Evolutionary conservation across 2,888 invertebrate genomes (phyloP), one percentile per base, ranked within the genome.

Genomic region (Baronia brevicornis): DNA sequence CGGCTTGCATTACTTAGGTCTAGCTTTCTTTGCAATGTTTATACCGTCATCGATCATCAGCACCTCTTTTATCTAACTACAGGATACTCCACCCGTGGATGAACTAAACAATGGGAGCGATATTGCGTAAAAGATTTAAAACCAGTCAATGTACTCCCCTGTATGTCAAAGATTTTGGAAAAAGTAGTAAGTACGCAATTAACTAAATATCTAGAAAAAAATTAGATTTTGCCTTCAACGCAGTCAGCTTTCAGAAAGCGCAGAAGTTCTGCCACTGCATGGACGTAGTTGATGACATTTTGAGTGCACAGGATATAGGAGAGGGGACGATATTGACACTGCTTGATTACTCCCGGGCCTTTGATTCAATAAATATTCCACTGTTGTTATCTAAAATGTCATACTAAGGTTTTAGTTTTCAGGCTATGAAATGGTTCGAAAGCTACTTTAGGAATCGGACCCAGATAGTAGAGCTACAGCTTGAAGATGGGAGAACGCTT

Each of bases 231-330:
- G 1, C 50, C 55, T 4, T 3, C 34, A 32, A 3, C 37, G 35
- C 11, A 46, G 53, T 11, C 56, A 0, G 53, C 55, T 0, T 36
- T 59, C 0, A n/a, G n/a, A n/a, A n/a, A n/a, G n/a, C n/a, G n/a
- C n/a, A n/a, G n/a, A n/a, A n/a, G n/a, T n/a, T n/a, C n/a, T n/a
- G n/a, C n/a, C n/a, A n/a, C n/a, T n/a, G n/a, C n/a, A 7, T 48
- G 0, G 41, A 44, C n/a, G 40, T 60, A 0, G 8, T 41, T 0
- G 51, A 58, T 11, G 44, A 58, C 21, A 36, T 54, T 1, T 22
- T 52, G 3, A 10, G 15, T 0, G 50, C 41, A 0, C 39, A 39
- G 1, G 58, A 64, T 22, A 9, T 12, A 0, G 40, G 44, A 2
- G n/a, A 28, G 7, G 28, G 24, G 3, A 25, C 31, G 3, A 11